Conservation (phyloP, 2,888 invertebrate genomes). For the Salpingus planirostris region DNA sequence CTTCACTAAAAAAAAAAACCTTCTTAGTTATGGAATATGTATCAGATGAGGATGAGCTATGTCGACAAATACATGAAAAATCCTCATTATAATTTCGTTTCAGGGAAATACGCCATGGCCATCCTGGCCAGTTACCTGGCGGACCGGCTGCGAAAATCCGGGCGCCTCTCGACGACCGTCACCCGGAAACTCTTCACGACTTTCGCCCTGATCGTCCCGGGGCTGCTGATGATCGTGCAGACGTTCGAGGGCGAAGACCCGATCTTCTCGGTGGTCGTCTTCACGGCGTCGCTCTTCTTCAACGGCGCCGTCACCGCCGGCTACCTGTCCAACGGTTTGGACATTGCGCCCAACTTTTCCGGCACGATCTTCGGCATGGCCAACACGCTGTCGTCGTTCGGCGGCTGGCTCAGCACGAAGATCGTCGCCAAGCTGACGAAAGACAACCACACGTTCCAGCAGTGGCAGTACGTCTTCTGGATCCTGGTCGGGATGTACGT, state of each 20-base stretch:
- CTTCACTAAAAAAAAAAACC: no score
- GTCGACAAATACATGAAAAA: no score
- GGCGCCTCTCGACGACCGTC: conserved; percentile 61
- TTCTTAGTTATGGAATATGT: background rate
- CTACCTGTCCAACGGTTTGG: conserved; percentile 76
- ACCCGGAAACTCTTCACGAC: conserved; percentile 62
- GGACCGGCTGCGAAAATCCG: conserved; percentile 58
- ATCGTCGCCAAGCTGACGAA: conserved; percentile 73
- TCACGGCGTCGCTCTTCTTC: conserved; percentile 70
- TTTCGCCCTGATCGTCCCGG: conserved; percentile 55
- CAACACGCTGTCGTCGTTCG: conserved; percentile 75
- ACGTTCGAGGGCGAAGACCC: conserved; percentile 63
- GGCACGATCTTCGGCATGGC: conserved; percentile 85
- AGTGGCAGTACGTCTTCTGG: conserved; percentile 78
- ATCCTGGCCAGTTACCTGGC: conserved; percentile 64
- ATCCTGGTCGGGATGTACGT: conserved; percentile 65
- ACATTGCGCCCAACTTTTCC: conserved; percentile 83
- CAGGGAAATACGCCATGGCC: conserved; percentile 68
- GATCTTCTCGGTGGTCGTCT: conserved; percentile 65
- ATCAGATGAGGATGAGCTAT: no score
- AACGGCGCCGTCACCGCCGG: conserved; percentile 83
- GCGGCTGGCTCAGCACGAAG: conserved; percentile 72
- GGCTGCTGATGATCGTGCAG: conserved; percentile 65
- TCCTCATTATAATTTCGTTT: no score
- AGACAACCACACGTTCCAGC: conserved; percentile 60